phyloP scores from a whole-genome alignment of 2,113 vertebrate species.

The Anseranas semipalmata region DNA sequence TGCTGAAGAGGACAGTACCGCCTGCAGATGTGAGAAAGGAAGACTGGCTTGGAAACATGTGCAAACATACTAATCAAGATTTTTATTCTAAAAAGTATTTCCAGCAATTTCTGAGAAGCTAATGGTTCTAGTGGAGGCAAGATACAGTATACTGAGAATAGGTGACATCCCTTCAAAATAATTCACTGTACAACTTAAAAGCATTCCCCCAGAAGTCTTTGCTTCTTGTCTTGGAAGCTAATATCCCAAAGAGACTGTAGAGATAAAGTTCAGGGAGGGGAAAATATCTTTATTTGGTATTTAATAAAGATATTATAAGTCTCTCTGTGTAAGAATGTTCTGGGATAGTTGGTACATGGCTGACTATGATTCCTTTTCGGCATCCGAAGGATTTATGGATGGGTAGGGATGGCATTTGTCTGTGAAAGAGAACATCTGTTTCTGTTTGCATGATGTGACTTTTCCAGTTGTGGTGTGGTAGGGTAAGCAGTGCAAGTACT shows the following conservation, averaged over 20 bases:
- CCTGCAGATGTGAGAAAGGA: neutral
- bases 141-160: neutral
- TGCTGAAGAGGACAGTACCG: neutral
- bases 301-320: neutral
- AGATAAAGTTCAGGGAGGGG: conserved; percentile 12
- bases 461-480: neutral
- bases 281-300: conserved; percentile 25
- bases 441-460: neutral
- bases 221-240: neutral
- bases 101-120: neutral
- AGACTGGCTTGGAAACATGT: neutral
- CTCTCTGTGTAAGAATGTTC: neutral
- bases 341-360: neutral
- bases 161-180: neutral
- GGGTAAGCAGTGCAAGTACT: neutral
- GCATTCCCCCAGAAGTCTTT: neutral
- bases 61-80: neutral
- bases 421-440: neutral
- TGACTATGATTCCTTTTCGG: neutral
- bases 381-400: neutral
- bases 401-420: neutral
- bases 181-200: neutral
- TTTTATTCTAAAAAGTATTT: neutral
- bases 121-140: neutral
- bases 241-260: neutral